Percentiles rank a stretch among this genome's conserved stretches.
phyloP scores from a whole-genome alignment of 2,888 invertebrate species.

The Isoperla grammatica region DNA sequence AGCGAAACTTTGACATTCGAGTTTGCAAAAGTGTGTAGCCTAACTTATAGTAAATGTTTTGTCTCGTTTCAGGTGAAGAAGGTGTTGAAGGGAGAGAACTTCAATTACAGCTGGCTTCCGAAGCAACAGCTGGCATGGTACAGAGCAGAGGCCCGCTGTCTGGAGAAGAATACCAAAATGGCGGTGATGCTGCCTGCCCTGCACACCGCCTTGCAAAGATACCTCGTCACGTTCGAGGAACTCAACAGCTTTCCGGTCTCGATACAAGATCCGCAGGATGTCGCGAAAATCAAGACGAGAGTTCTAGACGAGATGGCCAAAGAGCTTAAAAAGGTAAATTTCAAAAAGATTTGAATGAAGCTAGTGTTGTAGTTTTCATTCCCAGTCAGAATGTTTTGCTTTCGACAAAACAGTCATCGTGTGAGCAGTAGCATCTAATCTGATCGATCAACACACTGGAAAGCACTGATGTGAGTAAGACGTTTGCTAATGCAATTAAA shows the following conservation, averaged over 20 bases:
- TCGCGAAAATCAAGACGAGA: not conserved
- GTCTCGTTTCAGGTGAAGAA: constrained; percentile 1
- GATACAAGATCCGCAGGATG: not conserved
- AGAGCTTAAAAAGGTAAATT: constrained; percentile 26
- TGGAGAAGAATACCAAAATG: constrained; percentile 38
- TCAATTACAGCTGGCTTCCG: constrained; percentile 44
- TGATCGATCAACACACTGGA: too few relatives aligned
- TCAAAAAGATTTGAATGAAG: not conserved
- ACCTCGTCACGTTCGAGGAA: constrained; percentile 47
- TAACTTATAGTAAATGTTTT: not conserved
- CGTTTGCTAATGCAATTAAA: too few relatives aligned
- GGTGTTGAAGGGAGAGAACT: not conserved
- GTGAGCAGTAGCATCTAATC: too few relatives aligned
- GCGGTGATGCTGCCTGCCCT: constrained; percentile 49
- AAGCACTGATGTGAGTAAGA: too few relatives aligned
- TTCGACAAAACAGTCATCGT: too few relatives aligned
- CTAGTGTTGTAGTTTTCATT: not conserved
- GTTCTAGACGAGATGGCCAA: constrained; percentile 24
- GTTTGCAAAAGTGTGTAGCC: too few relatives aligned
- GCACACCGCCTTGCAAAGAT: constrained; percentile 49
- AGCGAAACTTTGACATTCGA: too few relatives aligned
- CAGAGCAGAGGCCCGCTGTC: constrained; percentile 41
- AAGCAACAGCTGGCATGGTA: constrained; percentile 43
- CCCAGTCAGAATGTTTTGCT: not conserved
- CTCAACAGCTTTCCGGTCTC: constrained; percentile 35